These are phyloP conservation scores for Periphyllus acericola DNA, from an alignment of 2,888 invertebrate genomes.

Conservation along the genomic window DNA sequence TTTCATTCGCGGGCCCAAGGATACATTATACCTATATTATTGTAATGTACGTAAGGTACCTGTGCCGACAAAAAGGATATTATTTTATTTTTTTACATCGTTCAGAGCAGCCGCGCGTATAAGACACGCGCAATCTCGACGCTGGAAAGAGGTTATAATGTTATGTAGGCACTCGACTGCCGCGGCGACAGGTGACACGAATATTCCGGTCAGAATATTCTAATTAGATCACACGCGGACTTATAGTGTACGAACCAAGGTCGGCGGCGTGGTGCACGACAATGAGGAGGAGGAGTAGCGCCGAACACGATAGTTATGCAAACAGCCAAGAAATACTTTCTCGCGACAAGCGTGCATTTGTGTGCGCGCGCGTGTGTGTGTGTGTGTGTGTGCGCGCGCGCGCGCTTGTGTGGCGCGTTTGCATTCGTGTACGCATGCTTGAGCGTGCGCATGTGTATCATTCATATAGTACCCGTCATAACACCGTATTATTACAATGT, in stretches of 20 bases:
- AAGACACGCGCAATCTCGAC: not conserved
- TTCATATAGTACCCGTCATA: not conserved
- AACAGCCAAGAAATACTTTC: slow-evolving; percentile 53
- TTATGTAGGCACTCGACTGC: not conserved
- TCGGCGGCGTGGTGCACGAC: slow-evolving; percentile 17
- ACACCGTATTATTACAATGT: not conserved
- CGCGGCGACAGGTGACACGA: slow-evolving; percentile 30
- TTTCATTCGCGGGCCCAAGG: slow-evolving; percentile 19
- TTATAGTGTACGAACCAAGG: slow-evolving; percentile 22
- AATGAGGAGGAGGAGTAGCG: slow-evolving; percentile 6
- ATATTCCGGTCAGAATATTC: slow-evolving; percentile 40
- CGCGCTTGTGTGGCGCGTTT: no score
- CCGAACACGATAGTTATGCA: slow-evolving; percentile 35
- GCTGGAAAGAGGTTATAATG: slow-evolving; percentile 21
- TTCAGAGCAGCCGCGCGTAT: not conserved
- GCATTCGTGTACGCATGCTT: no score
- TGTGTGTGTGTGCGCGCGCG: not conserved
- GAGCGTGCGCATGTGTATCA: not conserved
- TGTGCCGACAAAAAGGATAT: not conserved
- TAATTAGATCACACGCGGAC: slow-evolving; percentile 47
- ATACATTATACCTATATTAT: not conserved
- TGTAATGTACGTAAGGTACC: not conserved
- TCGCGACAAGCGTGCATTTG: not conserved
- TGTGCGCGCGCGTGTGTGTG: not conserved
- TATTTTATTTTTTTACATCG: not conserved